These are phyloP conservation scores for Drosophila pallidifrons DNA, from an alignment of 1,140 invertebrate genomes.

Conservation along the genomic window DNA sequence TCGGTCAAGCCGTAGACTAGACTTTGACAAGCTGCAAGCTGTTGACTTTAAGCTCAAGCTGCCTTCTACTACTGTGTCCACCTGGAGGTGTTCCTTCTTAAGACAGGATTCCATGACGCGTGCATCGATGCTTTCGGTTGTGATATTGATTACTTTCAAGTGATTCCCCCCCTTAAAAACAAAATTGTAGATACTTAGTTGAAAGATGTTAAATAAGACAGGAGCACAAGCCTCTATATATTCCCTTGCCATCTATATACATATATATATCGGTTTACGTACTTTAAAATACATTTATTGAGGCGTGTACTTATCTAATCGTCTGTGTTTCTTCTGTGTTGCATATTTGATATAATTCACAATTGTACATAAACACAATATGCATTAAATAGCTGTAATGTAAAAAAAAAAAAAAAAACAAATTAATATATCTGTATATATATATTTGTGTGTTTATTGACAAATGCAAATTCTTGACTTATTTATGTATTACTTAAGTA, in stretches of 20 bases:
- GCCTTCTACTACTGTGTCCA: neutral
- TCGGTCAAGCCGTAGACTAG: slow-evolving; percentile 37
- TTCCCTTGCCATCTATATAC: slow-evolving; percentile 8
- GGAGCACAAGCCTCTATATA: neutral
- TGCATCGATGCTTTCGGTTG: slow-evolving; percentile 58
- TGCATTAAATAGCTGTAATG: slow-evolving; percentile 6
- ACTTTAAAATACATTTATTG: slow-evolving; percentile 32
- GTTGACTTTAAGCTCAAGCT: neutral
- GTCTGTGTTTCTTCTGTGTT: slow-evolving; percentile 19
- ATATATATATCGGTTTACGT: neutral
- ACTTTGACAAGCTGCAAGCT: no score
- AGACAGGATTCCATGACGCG: slow-evolving; percentile 28
- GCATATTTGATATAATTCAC: slow-evolving; percentile 23
- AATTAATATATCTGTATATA: neutral
- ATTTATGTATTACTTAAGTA: slow-evolving; percentile 10
- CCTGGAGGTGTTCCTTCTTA: neutral
- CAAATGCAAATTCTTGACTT: slow-evolving; percentile 12
- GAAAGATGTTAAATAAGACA: neutral
- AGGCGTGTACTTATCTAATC: slow-evolving; percentile 51
- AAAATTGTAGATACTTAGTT: slow-evolving; percentile 21
- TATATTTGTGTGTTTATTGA: slow-evolving; percentile 6
- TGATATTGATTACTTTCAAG: slow-evolving; percentile 54
- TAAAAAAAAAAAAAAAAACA: neutral
- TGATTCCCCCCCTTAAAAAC: slow-evolving; percentile 5
- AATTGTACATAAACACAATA: slow-evolving; percentile 9